Percentiles rank a stretch among this genome's conserved stretches.
These are phyloP conservation scores for Spilogale gracilis DNA, from an alignment of 2,113 vertebrate species.

Conservation along the genomic window DNA sequence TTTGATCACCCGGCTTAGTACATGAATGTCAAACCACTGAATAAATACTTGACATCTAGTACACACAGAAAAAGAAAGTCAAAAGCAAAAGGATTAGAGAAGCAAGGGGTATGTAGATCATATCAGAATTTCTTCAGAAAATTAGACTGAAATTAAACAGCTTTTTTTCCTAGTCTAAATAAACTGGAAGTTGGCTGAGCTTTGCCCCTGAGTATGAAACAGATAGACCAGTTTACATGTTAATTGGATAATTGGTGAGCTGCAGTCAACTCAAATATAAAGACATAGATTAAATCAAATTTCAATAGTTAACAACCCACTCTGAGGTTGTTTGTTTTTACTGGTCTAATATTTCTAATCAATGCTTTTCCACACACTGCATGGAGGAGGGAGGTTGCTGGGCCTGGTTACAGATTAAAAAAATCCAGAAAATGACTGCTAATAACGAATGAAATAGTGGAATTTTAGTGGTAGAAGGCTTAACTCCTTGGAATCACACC, in stretches of 20 bases:
- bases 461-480: conserved; percentile 10
- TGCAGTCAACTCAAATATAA: conserved; percentile 35
- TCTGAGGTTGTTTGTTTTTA: neutral
- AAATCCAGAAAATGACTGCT: neutral
- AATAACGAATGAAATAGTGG: neutral
- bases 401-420: neutral
- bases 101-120: neutral
- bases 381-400: neutral
- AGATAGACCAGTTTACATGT: neutral
- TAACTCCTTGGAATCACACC: neutral
- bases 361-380: neutral
- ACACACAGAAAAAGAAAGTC: neutral
- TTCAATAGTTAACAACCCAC: neutral
- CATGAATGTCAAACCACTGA: neutral
- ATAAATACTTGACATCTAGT: neutral
- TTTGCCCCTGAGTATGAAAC: conserved; percentile 25
- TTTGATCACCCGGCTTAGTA: neutral
- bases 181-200: neutral
- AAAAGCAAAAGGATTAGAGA: neutral
- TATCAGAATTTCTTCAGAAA: neutral
- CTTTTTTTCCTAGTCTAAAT: neutral
- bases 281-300: conserved; percentile 1
- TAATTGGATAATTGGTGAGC: neutral
- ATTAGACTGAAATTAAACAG: neutral
- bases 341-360: neutral